phyloP scores from a whole-genome alignment of 2,113 vertebrate genomes.

The Hylia prasina region DNA sequence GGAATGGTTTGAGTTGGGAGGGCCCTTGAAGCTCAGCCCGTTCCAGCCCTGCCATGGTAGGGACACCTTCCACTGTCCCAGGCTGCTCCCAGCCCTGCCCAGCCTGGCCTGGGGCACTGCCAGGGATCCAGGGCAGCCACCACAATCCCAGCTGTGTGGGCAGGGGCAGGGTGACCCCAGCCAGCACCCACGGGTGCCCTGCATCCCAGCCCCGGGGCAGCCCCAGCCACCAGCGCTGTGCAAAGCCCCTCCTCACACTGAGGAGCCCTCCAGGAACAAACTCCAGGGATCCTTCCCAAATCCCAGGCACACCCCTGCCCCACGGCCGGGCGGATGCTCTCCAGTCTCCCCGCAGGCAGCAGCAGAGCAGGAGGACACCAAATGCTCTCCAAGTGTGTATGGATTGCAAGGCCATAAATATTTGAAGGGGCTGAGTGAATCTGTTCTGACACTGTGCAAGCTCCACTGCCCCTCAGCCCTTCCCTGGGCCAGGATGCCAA shows the following conservation, averaged over 20 bases:
- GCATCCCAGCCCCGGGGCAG: rapidly evolving
- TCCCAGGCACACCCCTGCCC: not conserved
- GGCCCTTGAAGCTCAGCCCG: too few relatives aligned
- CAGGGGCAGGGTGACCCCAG: not conserved
- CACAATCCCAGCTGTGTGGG: rapidly evolving
- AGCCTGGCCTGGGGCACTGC: too few relatives aligned
- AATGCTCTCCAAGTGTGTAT: not conserved
- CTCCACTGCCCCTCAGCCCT: not conserved
- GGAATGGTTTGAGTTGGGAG: too few relatives aligned
- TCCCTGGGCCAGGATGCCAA: not conserved
- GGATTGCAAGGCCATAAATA: not conserved
- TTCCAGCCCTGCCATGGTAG: too few relatives aligned
- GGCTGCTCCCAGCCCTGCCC: too few relatives aligned
- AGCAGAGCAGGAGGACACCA: not conserved
- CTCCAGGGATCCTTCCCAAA: rapidly evolving
- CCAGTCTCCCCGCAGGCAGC: not conserved
- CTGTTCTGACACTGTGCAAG: not conserved
- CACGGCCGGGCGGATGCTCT: rapidly evolving
- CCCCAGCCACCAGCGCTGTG: not conserved
- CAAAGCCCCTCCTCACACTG: rapidly evolving
- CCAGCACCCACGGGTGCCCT: not conserved
- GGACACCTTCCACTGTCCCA: too few relatives aligned
- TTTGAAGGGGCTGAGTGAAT: constrained; percentile 18
- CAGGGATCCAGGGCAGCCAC: too few relatives aligned
- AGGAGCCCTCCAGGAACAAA: not conserved